A percentile compares a stretch with the other conserved stretches of the same genome.
phyloP scores from a whole-genome alignment of 2,113 vertebrate species.

The Erythrolamprus reginae region DNA sequence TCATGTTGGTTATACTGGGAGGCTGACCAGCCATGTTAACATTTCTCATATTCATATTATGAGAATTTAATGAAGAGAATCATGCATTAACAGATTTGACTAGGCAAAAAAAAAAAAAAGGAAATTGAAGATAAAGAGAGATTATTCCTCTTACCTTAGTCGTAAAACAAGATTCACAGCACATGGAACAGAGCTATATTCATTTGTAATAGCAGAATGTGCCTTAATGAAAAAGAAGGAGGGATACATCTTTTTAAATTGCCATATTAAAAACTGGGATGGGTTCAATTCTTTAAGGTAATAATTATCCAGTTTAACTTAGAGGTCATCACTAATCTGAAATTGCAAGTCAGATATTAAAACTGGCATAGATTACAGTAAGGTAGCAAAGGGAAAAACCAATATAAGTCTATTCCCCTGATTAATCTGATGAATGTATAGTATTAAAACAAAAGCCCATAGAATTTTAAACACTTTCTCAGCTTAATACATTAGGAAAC shows the following conservation, averaged over 20 bases:
- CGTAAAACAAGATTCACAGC: slow-evolving; percentile 94
- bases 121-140: slow-evolving; percentile 37
- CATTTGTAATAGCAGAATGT: slow-evolving; percentile 73
- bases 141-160: slow-evolving; percentile 81
- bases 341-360: neutral
- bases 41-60: slow-evolving; percentile 58
- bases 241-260: slow-evolving; percentile 18
- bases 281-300: neutral
- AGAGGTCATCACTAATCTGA: slow-evolving; percentile 25
- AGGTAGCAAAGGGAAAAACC: neutral
- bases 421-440: neutral
- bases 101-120: slow-evolving; percentile 4
- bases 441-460: neutral
- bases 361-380: neutral
- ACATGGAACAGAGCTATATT: slow-evolving; percentile 73
- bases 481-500: neutral
- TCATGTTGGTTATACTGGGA: slow-evolving; percentile 51
- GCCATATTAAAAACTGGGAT: slow-evolving; percentile 1
- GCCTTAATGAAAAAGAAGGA: slow-evolving; percentile 67
- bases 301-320: slow-evolving; percentile 11
- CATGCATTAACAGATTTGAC: slow-evolving; percentile 31
- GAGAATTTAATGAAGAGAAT: slow-evolving; percentile 52
- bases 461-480: neutral
- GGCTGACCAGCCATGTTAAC: slow-evolving; percentile 50
- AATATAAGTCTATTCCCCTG: neutral